Evolutionary conservation across 2,888 invertebrate genomes (phyloP), one percentile per base, ranked within the genome.

Genomic region (Rhopalosiphum nymphaeae): DNA sequence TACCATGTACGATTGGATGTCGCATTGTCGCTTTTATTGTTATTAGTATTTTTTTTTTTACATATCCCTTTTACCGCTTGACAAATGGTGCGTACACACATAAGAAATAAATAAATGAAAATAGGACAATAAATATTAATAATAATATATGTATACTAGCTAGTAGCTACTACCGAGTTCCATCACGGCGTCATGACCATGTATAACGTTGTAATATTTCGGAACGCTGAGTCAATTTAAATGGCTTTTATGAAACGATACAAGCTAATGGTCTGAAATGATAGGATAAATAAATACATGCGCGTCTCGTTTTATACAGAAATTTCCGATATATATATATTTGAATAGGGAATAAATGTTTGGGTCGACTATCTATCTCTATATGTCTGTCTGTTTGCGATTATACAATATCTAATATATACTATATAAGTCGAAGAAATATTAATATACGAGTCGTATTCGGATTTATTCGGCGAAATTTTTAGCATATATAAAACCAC

Each of bases 171-270:
- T 13, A n/a, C 11, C 26, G 57, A 86, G 78, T 89, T 89, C 67
- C 26, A 53, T 53, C 21, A 10, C 53, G 25, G 78, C 86, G 26
- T 92, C 29, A 86, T 49, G 46, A 86, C 46, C 42, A 44, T 61
- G 36, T 53, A 56, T n/a, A 91, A 13, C 91, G 44, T 85, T n/a
- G 67, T 88, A 92, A 92, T 36, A 61, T 88, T 88, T 53, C 42
- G 88, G 49, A 92, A 88, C 92, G 67, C 46, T 56, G 36, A 78
- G 84, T 89, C 93, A 78, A 93, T 84, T 89, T 89, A 93, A 93
- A 93, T 89, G 57, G 89, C 89, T 93, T 89, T 93, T 89, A 93
- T 88, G 78, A 89, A 93, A 84, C 78, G 93, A 93, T 93, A 67
- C 49, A 44, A 49, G 89, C 89, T 89, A 93, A 93, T 89, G 93